Conservation (phyloP, 2,888 invertebrate species). For the Agapetus fuscipes region DNA sequence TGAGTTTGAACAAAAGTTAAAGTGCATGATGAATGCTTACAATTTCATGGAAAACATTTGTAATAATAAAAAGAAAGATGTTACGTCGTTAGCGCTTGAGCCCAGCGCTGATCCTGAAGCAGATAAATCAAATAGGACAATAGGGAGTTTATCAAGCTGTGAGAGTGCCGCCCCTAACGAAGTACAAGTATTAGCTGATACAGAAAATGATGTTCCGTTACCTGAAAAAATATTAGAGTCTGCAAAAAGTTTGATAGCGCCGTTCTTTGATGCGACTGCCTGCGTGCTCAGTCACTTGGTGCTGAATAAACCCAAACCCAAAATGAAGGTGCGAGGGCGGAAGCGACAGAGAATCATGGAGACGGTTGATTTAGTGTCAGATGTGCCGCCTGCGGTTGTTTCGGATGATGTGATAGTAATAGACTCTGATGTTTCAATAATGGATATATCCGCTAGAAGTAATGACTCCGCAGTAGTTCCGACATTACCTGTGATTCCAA, state of each 20-base stretch:
- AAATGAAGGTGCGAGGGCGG: too few species aligned
- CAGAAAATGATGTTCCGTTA: background rate
- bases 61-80: background rate
- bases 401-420: background rate
- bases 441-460: background rate
- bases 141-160: too few species aligned
- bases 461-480: too few species aligned
- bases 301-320: too few species aligned
- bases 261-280: background rate
- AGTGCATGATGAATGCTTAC: too few species aligned
- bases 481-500: too few species aligned
- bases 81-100: background rate
- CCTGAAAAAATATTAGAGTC: background rate
- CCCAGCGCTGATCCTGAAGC: background rate
- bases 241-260: background rate
- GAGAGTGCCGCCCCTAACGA: background rate
- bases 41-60: background rate
- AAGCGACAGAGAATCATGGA: background rate
- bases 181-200: background rate
- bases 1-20: constrained; percentile 3
- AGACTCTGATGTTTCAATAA: background rate
- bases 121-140: too few species aligned
- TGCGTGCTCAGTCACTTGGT: background rate
- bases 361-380: background rate
- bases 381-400: too few species aligned